phyloP scores from a whole-genome alignment of 1,140 invertebrate species.

The Anoplophora glabripennis region DNA sequence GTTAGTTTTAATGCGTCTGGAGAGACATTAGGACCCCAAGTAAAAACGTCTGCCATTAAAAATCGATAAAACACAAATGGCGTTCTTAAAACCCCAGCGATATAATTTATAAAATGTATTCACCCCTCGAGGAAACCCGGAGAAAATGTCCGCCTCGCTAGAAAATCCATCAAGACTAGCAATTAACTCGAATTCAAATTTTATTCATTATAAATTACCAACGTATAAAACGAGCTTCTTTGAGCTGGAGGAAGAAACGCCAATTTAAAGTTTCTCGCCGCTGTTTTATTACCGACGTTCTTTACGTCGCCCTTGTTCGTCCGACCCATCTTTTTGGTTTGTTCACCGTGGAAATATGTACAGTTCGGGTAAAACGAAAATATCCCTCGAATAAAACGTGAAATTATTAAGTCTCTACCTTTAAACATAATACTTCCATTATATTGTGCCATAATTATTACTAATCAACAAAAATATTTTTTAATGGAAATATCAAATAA shows the following conservation, averaged over 20 bases:
- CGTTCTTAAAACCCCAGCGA: slow-evolving; percentile 36
- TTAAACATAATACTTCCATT: no score
- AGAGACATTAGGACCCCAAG: slow-evolving; percentile 11
- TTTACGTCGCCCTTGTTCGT: slow-evolving; percentile 13
- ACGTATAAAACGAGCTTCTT: slow-evolving; percentile 46
- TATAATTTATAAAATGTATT: slow-evolving; percentile 45
- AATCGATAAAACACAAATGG: slow-evolving; percentile 44
- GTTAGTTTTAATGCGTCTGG: slow-evolving; percentile 27
- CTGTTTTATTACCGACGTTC: slow-evolving; percentile 16
- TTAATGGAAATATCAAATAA: no score
- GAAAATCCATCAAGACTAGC: slow-evolving; percentile 48
- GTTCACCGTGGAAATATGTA: no score
- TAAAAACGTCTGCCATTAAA: slow-evolving; percentile 32
- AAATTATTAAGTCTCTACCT: no score
- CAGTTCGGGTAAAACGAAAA: no score
- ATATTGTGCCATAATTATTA: no score
- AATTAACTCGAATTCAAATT: slow-evolving; percentile 50
- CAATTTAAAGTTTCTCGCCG: slow-evolving; percentile 46
- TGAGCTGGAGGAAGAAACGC: slow-evolving; percentile 45
- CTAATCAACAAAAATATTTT: no score
- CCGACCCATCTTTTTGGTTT: neutral
- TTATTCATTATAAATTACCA: slow-evolving; percentile 56
- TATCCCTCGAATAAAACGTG: no score
- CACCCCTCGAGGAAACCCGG: slow-evolving; percentile 34
- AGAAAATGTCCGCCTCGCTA: slow-evolving; percentile 44